These are phyloP conservation scores for Xylophagus ater DNA, from an alignment of 2,888 invertebrate species.

Conservation along the genomic window DNA sequence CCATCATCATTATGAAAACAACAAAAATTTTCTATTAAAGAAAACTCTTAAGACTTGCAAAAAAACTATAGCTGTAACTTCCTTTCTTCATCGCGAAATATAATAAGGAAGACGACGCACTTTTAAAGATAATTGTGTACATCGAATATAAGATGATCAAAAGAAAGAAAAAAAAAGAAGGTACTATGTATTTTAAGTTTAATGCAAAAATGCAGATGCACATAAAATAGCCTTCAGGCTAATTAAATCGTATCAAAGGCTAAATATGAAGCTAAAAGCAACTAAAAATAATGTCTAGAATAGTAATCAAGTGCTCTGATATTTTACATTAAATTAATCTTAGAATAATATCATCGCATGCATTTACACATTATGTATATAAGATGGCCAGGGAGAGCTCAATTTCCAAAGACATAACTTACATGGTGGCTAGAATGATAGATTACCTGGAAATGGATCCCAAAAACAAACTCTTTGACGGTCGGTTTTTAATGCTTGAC, in stretches of 20 bases:
- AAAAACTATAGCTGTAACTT: too few relatives aligned
- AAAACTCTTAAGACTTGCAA: too few relatives aligned
- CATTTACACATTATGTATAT: background rate
- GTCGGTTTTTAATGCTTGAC: slow-evolving; percentile 3
- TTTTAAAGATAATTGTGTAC: too few relatives aligned
- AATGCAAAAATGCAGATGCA: too few relatives aligned
- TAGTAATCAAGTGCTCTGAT: background rate
- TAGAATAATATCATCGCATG: background rate
- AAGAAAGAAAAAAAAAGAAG: too few relatives aligned
- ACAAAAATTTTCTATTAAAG: too few relatives aligned
- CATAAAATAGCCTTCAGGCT: slow-evolving; percentile 8
- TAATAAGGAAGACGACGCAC: too few relatives aligned
- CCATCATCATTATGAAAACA: too few relatives aligned
- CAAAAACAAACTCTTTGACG: background rate
- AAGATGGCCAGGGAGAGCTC: too few relatives aligned
- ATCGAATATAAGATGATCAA: too few relatives aligned
- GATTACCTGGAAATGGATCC: slow-evolving; percentile 7
- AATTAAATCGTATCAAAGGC: slow-evolving; percentile 10
- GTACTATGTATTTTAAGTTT: too few relatives aligned
- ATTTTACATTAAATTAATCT: background rate
- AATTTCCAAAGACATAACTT: background rate
- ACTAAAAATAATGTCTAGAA: background rate
- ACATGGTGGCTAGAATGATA: slow-evolving; percentile 6
- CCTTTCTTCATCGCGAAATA: too few relatives aligned
- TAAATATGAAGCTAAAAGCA: slow-evolving; percentile 1